Evolutionary conservation across 2,888 invertebrate genomes (phyloP).

Genomic region (Latrodectus elegans): DNA sequence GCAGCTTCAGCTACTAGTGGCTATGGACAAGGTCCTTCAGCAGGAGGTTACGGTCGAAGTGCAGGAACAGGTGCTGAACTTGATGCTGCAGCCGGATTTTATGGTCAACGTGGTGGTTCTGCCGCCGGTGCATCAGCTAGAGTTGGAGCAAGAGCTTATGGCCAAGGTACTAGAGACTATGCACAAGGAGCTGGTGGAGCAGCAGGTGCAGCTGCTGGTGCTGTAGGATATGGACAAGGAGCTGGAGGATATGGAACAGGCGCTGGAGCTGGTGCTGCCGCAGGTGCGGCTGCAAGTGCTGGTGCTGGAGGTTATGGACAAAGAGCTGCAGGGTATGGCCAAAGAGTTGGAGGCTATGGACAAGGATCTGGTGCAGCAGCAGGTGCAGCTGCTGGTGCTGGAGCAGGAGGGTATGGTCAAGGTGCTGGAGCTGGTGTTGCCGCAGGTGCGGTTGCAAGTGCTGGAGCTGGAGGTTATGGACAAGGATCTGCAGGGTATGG

Average conservation of each 20-base stretch:
- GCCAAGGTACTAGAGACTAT: not conserved
- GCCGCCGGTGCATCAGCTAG: conserved; percentile 1
- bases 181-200: not conserved
- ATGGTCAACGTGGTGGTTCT: not conserved
- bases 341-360: not conserved
- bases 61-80: not conserved
- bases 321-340: conserved; percentile 4
- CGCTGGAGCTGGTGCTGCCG: not conserved
- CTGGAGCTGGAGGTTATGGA: not conserved
- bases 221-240: conserved; percentile 8
- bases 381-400: not conserved
- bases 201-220: conserved; percentile 8
- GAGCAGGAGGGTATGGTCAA: not conserved
- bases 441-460: not conserved
- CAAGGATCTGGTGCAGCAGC: not conserved
- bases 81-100: not conserved
- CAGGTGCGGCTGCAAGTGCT: not conserved
- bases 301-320: conserved; percentile 1
- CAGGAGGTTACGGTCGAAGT: not conserved
- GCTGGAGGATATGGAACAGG: not conserved
- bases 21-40: too few species aligned
- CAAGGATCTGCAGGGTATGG: too few species aligned
- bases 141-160: not conserved
- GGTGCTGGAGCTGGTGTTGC: conserved; percentile 14
- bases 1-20: too few species aligned